phyloP scores from a whole-genome alignment of 2,888 invertebrate genomes.

The Xestia rhomboidea region DNA sequence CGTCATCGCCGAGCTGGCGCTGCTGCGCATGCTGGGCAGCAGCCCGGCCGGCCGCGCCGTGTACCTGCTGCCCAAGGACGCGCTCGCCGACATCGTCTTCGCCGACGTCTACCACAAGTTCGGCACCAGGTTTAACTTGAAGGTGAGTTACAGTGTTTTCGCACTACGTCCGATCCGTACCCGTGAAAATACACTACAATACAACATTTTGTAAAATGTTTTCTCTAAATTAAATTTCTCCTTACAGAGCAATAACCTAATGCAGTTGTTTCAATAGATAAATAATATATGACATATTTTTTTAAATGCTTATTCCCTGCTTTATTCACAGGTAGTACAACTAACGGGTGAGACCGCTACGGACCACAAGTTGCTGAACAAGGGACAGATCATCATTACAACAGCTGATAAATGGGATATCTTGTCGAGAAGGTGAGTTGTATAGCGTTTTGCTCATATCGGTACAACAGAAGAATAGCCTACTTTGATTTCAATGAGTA shows the following conservation, averaged over 20 bases:
- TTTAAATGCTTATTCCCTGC: no score
- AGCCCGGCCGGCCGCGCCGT: conserved; percentile 96
- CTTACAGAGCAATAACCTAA: no score
- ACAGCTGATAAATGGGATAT: conserved; percentile 99
- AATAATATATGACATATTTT: no score
- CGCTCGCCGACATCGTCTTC: conserved; percentile 96
- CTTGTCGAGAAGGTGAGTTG: conserved; percentile 93
- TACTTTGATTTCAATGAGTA: no score
- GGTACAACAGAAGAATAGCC: background rate
- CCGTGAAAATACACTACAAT: no score
- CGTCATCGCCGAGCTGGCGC: conserved; percentile 98
- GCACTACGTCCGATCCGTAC: no score
- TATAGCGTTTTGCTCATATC: background rate
- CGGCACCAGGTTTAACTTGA: conserved; percentile 80
- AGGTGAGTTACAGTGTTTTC: no score
- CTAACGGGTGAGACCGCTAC: conserved; percentile 99
- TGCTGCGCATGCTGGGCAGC: conserved; percentile 95
- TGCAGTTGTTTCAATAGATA: no score
- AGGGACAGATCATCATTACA: conserved; percentile 98
- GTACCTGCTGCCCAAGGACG: conserved; percentile 97
- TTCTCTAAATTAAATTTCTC: no score
- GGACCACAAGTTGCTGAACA: conserved; percentile 97
- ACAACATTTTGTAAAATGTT: no score
- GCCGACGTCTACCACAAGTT: conserved; percentile 98
- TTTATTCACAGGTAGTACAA: conserved; percentile 92